These are phyloP conservation scores for Platypus cylindrus DNA, from an alignment of 2,888 invertebrate species.

Conservation along the genomic window DNA sequence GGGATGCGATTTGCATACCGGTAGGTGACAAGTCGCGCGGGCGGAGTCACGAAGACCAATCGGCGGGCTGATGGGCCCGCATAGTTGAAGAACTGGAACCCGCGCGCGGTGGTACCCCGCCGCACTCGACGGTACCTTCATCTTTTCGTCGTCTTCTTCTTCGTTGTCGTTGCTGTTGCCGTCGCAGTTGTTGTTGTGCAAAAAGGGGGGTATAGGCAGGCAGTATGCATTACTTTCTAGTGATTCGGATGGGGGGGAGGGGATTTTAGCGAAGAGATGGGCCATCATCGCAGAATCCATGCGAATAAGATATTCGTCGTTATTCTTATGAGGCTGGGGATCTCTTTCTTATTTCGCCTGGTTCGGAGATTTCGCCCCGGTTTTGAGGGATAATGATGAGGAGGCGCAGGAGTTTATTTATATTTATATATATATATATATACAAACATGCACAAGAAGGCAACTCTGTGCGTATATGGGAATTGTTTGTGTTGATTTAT, in stretches of 20 bases:
- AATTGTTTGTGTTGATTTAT: too few relatives aligned
- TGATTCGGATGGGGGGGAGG: background rate
- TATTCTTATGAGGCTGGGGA: conserved; percentile 2
- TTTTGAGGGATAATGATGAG: conserved; percentile 13
- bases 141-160: too few relatives aligned
- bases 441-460: too few relatives aligned
- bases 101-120: conserved; percentile 15
- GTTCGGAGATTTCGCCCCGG: background rate
- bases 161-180: too few relatives aligned
- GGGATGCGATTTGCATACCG: conserved; percentile 36
- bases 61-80: conserved; percentile 5
- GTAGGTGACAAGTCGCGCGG: conserved; percentile 37
- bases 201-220: background rate
- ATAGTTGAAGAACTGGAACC: conserved; percentile 10
- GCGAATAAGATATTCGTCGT: too few relatives aligned
- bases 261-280: too few relatives aligned
- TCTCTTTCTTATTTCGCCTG: background rate
- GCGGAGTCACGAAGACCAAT: conserved; percentile 13
- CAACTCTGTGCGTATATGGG: too few relatives aligned
- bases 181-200: background rate
- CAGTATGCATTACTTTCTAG: too few relatives aligned
- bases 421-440: too few relatives aligned
- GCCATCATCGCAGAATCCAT: too few relatives aligned
- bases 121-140: too few relatives aligned
- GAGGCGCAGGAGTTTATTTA: conserved; percentile 16